Base-by-base conservation (phyloP, 2,113 vertebrate genomes). In the Dromas ardeola region DNA sequence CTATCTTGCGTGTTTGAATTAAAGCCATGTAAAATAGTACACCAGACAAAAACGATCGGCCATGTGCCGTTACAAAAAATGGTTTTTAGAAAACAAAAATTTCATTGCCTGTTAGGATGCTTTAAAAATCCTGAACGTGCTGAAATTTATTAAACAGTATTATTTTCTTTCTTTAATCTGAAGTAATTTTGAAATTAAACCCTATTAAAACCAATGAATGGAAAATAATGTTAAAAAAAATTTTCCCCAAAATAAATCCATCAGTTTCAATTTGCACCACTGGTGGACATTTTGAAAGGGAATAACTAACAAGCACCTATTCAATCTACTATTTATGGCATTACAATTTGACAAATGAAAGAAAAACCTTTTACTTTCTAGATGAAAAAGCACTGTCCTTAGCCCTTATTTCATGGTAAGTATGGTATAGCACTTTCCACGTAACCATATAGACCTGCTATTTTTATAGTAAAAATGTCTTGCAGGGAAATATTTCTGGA, bases 291-390 rank as follows among this genome's bases (percentile, higher is more conserved):
- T 98, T 98, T 98, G 98, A 97, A 97, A 97, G 97, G 97, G 97
- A 98, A 98, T 98, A 98, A 98, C 98, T 98, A 98, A 98, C 98
- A 98, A 98, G 98, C 94, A 97, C 98, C 98, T 38, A 8, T 27
- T 47, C 72, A 73, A 86, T 79, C 65, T 80, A 40, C n/a, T 86
- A 69, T 78, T 92, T 91, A 61, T 69, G 84, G 65, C 53, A 61
- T 69, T 59, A 86, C 15, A 58, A 55, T 91, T 74, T 66, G 42
- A 55, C 1, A 3, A 70, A 43, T 20, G 43, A 66, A 63, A 58
- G 17, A 73, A 71, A 71, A 67, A 23, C 6, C 17, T 27, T 45
- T 78, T n/a, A n/a, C 23, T 32, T 74, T 45, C 34, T 47, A 11
- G 25, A 40, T 15, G 17, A 53, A 78, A 86, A 86, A 58, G 3